Percentiles rank a stretch among this genome's conserved stretches.
phyloP scores from a whole-genome alignment of 2,797 vertebrate genomes.

The Sebastes steindachneri region DNA sequence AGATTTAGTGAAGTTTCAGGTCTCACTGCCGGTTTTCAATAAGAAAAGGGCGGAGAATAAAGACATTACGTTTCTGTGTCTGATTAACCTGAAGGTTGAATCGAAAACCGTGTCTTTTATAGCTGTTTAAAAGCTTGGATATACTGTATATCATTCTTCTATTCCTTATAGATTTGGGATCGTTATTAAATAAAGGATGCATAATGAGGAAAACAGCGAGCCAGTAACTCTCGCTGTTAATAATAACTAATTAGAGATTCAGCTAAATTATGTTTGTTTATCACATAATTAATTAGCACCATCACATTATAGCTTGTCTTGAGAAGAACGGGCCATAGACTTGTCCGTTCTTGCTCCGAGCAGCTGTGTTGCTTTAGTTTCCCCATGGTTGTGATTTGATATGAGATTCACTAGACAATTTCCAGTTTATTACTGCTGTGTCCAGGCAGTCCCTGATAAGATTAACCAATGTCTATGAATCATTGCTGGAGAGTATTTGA shows the following conservation, averaged over 20 bases:
- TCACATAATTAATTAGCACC: slow-evolving; percentile 66
- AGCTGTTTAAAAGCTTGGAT: slow-evolving; percentile 6
- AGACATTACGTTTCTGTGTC: slow-evolving; percentile 39
- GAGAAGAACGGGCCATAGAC: slow-evolving; percentile 23
- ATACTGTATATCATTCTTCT: background rate
- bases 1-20: slow-evolving; percentile 32
- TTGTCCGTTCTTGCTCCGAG: slow-evolving; percentile 24
- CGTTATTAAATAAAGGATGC: background rate
- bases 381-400: slow-evolving; percentile 73
- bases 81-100: slow-evolving; percentile 43
- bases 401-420: slow-evolving; percentile 79
- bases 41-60: slow-evolving; percentile 15
- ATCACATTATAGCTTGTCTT: slow-evolving; percentile 50
- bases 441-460: slow-evolving; percentile 80
- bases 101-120: slow-evolving; percentile 22
- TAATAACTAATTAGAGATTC: slow-evolving; percentile 39
- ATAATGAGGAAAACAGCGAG: slow-evolving; percentile 15
- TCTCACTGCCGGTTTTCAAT: slow-evolving; percentile 29
- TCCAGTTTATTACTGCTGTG: slow-evolving; percentile 83
- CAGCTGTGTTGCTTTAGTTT: slow-evolving; percentile 46
- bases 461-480: slow-evolving; percentile 79
- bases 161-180: slow-evolving; percentile 1
- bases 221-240: slow-evolving; percentile 1
- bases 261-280: slow-evolving; percentile 56
- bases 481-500: slow-evolving; percentile 58